Conservation (phyloP, 2,888 invertebrate species). For the Stenchaetothrips biformis region DNA sequence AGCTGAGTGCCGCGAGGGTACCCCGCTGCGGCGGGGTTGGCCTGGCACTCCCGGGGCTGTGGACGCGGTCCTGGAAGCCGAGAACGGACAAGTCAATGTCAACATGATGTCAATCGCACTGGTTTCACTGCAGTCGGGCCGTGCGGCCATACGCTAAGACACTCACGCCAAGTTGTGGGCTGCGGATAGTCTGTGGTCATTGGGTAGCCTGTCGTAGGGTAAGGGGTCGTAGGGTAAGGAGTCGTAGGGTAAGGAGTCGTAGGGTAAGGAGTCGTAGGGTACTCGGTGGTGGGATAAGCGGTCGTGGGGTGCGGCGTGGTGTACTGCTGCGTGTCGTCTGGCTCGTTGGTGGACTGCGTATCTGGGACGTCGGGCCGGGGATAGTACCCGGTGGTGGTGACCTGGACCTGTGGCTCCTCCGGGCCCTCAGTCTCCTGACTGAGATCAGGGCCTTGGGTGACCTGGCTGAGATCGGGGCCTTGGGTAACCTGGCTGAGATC, state of each 20-base stretch:
- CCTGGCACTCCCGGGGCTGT: neutral
- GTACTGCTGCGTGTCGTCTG: slow-evolving; percentile 1
- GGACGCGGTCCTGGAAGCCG: neutral
- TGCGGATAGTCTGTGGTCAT: neutral
- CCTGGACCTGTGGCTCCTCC: neutral
- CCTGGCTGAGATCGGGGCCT: neutral
- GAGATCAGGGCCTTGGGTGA: neutral
- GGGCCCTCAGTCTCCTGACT: neutral
- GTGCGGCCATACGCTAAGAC: neutral
- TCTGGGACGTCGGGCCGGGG: neutral
- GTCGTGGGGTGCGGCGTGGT: neutral
- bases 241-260: too few relatives aligned
- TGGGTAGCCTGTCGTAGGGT: too few relatives aligned
- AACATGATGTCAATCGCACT: too few relatives aligned
- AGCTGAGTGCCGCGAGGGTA: neutral
- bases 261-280: neutral
- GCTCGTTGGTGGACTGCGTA: neutral
- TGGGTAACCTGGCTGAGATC: neutral
- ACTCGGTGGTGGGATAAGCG: neutral
- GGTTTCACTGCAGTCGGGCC: too few relatives aligned
- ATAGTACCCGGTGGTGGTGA: neutral
- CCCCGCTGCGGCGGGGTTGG: neutral
- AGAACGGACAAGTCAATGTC: neutral
- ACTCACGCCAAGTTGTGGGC: slow-evolving; percentile 5
- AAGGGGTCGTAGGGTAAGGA: too few relatives aligned